Percentiles rank a stretch among this genome's conserved stretches.
Evolutionary conservation across 2,888 invertebrate genomes (phyloP).

Genomic region (Cepaea hortensis): DNA sequence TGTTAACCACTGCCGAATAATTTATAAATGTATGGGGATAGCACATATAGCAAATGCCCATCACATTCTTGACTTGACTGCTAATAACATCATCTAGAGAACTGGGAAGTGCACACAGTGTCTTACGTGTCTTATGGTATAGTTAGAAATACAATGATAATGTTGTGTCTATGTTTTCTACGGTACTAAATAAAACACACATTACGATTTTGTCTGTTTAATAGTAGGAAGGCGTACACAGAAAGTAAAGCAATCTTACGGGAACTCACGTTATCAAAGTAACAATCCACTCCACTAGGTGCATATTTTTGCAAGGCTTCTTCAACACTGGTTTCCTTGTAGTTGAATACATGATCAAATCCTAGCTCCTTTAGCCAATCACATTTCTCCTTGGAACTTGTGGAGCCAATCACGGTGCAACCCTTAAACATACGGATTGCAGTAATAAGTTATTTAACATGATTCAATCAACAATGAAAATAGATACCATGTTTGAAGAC

Average conservation of each 20-base stretch:
- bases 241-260: neutral
- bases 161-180: neutral
- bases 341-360: constrained; percentile 85
- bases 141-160: no score
- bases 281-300: constrained; percentile 85
- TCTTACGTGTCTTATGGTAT: no score
- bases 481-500: no score
- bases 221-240: neutral
- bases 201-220: neutral
- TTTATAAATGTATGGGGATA: no score
- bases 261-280: constrained; percentile 85
- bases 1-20: no score
- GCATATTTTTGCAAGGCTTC: constrained; percentile 81
- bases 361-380: constrained; percentile 82
- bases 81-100: no score
- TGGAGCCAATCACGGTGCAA: constrained; percentile 84
- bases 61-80: no score
- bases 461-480: no score
- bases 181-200: neutral
- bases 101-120: no score
- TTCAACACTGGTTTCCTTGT: constrained; percentile 81
- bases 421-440: constrained; percentile 59
- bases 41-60: no score
- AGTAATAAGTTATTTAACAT: neutral
- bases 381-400: constrained; percentile 84